Percentiles rank a stretch among this genome's conserved stretches.
These are phyloP conservation scores for Alloplasta piceator DNA, from an alignment of 2,888 invertebrate genomes.

Conservation along the genomic window DNA sequence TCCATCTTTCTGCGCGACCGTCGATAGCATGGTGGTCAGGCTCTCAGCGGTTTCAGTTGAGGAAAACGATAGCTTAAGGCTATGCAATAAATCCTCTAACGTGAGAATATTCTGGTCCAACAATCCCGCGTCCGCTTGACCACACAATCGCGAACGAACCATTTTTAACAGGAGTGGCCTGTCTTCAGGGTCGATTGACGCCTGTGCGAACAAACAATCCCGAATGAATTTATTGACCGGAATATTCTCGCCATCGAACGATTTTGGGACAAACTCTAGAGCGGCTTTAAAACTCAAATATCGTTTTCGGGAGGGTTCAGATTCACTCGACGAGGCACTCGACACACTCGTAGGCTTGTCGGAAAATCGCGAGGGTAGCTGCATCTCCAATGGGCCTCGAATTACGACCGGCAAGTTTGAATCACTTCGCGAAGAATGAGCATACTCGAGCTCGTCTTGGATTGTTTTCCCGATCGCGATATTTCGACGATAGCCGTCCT, in stretches of 20 bases:
- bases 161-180: not conserved
- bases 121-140: not conserved
- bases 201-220: not conserved
- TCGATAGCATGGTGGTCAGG: not conserved
- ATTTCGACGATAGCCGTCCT: too few relatives aligned
- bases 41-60: not conserved
- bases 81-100: not conserved
- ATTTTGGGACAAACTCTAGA: not conserved
- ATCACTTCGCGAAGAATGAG: too few relatives aligned
- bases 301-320: too few relatives aligned
- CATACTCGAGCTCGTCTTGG: too few relatives aligned
- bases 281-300: slow-evolving; percentile 55
- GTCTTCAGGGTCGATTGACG: not conserved
- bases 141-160: not conserved
- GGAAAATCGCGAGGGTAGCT: too few relatives aligned
- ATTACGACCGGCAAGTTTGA: too few relatives aligned
- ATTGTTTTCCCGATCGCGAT: too few relatives aligned
- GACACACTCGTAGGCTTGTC: too few relatives aligned
- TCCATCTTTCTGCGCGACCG: not conserved
- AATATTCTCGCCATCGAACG: not conserved
- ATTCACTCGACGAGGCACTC: too few relatives aligned
- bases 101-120: not conserved
- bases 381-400: too few relatives aligned
- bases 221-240: not conserved
- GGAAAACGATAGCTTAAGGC: not conserved